Conservation (phyloP, 2,888 invertebrate species). For the Eristalis pertinax region DNA sequence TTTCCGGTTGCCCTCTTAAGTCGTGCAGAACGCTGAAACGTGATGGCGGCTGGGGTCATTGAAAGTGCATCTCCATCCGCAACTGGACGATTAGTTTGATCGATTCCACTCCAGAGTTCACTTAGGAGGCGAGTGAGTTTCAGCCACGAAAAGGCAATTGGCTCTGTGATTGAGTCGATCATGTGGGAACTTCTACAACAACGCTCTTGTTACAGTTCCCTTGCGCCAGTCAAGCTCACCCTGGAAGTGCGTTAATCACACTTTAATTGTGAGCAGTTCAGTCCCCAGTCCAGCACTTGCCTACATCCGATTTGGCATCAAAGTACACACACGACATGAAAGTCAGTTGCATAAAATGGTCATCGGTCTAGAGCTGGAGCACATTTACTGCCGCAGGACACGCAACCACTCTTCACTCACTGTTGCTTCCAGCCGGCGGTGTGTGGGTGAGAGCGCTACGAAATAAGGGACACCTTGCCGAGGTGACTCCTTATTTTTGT, state of each 20-base stretch:
- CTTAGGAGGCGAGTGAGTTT: too few species aligned
- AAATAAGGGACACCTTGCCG: neutral
- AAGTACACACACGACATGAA: slow-evolving; percentile 47
- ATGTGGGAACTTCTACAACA: slow-evolving; percentile 3
- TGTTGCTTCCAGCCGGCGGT: neutral
- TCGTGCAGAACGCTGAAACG: slow-evolving; percentile 12
- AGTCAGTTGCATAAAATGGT: slow-evolving; percentile 54
- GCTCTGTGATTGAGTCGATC: too few species aligned
- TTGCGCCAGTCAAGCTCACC: neutral
- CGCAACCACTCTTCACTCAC: slow-evolving; percentile 26
- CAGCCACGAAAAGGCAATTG: too few species aligned
- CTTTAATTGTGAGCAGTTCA: slow-evolving; percentile 26
- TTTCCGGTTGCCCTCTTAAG: slow-evolving; percentile 58
- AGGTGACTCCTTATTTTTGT: slow-evolving; percentile 9
- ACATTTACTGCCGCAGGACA: slow-evolving; percentile 20
- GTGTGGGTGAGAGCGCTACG: neutral
- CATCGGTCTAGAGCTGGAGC: slow-evolving; percentile 18
- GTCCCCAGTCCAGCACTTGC: slow-evolving; percentile 14
- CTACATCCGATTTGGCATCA: slow-evolving; percentile 13
- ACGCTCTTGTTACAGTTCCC: too few species aligned
- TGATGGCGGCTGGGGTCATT: slow-evolving; percentile 9
- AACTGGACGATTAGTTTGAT: too few species aligned
- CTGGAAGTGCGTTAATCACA: slow-evolving; percentile 54
- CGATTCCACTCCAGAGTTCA: too few species aligned
- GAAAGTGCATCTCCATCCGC: slow-evolving; percentile 11